Base-by-base conservation (phyloP, 2,888 invertebrate genomes). In the Drosophila crucigera region DNA sequence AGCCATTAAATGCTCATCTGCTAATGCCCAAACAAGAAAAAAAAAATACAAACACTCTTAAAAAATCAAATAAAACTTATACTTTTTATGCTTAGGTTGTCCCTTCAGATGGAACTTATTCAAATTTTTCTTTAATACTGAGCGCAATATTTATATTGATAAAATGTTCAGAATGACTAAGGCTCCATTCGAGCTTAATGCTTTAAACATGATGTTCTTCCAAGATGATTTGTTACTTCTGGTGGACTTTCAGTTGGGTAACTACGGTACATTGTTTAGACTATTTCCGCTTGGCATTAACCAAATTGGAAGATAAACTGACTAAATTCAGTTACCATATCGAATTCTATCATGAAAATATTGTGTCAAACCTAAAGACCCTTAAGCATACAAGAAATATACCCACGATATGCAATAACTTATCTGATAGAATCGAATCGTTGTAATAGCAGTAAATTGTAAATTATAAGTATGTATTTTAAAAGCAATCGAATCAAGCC, bases 241-340 rank as follows among this genome's bases (percentile, higher is more conserved):
- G 11, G 82, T 92, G 3, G 92, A 92, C 56, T 91, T 82, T 53
- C 92, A 92, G 70, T 25, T 92, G 49, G 70, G 74, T 3, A 86
- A 78, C 58, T 92, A 84, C 56, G 89, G 86, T 19, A 68, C 85
- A 89, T n/a, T 92, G 92, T 68, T 68, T 92, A 39, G 76, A 79
- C 10, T 91, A 90, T 50, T 90, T 92, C 22, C 59, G 92, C 6
- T n/a, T 92, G 4, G 86, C 92, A 0, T 92, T 92, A 0, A 80
- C 91, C 1, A 77, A 67, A n/a, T 73, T 85, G 31, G 90, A 92
- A 22, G 76, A 91, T 9, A 92, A 92, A 52, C 31, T 92, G 9
- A 67, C 74, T 1, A 74, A 91, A n/a, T 92, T 92, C 47, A 92
- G 92, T 59, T 85, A 90, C 39, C 91, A 91, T 16, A 50, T 93